These are phyloP conservation scores for Hedya salicella DNA, from an alignment of 2,888 invertebrate species.

Conservation along the genomic window DNA sequence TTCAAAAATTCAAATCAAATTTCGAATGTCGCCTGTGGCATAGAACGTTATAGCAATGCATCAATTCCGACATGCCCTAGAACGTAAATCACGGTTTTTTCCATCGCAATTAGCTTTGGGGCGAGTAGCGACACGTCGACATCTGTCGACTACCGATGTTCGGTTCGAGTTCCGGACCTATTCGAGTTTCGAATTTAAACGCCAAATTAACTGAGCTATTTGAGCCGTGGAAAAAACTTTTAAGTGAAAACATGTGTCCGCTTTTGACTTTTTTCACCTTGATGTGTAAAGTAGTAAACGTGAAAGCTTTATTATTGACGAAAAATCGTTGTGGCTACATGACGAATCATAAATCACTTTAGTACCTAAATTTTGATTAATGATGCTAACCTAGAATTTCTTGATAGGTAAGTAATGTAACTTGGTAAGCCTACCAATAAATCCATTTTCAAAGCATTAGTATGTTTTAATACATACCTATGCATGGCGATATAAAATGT, in stretches of 20 bases:
- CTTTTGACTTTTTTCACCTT: constrained; percentile 4
- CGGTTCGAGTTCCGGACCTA: constrained; percentile 71
- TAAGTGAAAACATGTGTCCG: constrained; percentile 36
- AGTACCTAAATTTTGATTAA: constrained; percentile 43
- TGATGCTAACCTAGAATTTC: constrained; percentile 37
- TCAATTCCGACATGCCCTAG: constrained; percentile 42
- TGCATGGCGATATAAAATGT: background rate
- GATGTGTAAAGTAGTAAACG: background rate
- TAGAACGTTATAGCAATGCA: constrained; percentile 41
- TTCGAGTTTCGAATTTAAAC: constrained; percentile 29
- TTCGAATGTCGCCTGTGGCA: constrained; percentile 40
- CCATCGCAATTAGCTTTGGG: constrained; percentile 77
- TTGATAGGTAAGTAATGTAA: constrained; percentile 17
- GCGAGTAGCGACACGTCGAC: constrained; percentile 74
- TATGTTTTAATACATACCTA: background rate
- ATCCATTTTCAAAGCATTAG: constrained; percentile 1
- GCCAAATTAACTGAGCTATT: constrained; percentile 42
- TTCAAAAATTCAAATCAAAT: constrained; percentile 53
- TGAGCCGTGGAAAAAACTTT: constrained; percentile 25
- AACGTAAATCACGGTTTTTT: constrained; percentile 52
- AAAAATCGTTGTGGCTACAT: constrained; percentile 26
- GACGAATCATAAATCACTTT: constrained; percentile 41
- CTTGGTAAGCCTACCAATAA: background rate
- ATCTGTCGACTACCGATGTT: constrained; percentile 79
- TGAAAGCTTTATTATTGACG: constrained; percentile 19